These are phyloP conservation scores for Camptogramma bilineatum DNA, from an alignment of 2,888 invertebrate species.

Conservation along the genomic window DNA sequence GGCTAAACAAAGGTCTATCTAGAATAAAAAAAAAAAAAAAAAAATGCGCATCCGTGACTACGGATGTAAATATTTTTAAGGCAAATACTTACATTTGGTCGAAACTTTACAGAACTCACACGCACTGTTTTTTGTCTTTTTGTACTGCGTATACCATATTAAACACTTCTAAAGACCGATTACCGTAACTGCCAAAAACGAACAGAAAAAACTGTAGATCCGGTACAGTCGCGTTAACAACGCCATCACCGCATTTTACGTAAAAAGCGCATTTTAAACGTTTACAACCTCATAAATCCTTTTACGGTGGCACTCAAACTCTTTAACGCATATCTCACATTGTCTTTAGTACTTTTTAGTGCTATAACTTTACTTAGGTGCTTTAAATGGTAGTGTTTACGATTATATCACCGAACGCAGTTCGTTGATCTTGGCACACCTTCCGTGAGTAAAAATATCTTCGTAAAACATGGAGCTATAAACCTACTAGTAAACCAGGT, in stretches of 20 bases:
- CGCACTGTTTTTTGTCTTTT: too few species aligned
- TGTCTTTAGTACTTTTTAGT: constrained; percentile 35
- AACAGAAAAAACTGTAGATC: constrained; percentile 24
- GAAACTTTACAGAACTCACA: too few species aligned
- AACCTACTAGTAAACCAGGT: background rate
- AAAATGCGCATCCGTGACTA: too few species aligned
- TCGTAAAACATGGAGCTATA: background rate
- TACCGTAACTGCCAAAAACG: constrained; percentile 21
- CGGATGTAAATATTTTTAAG: too few species aligned
- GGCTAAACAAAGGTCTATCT: too few species aligned
- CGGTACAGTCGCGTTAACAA: constrained; percentile 33
- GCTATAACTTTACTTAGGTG: constrained; percentile 25
- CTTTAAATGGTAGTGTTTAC: constrained; percentile 44
- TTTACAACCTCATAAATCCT: constrained; percentile 39
- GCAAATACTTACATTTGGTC: too few species aligned
- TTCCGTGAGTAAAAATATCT: constrained; percentile 25
- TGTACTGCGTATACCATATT: too few species aligned
- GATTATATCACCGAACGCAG: constrained; percentile 37
- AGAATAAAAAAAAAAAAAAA: too few species aligned
- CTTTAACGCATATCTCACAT: constrained; percentile 38
- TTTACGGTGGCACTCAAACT: constrained; percentile 38
- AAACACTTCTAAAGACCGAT: background rate
- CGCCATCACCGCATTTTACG: constrained; percentile 31
- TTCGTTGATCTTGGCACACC: constrained; percentile 36
- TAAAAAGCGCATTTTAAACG: constrained; percentile 37